Percentiles rank a stretch among this genome's conserved stretches.
phyloP scores from a whole-genome alignment of 1,140 invertebrate species.

The Drosophila busckii region DNA sequence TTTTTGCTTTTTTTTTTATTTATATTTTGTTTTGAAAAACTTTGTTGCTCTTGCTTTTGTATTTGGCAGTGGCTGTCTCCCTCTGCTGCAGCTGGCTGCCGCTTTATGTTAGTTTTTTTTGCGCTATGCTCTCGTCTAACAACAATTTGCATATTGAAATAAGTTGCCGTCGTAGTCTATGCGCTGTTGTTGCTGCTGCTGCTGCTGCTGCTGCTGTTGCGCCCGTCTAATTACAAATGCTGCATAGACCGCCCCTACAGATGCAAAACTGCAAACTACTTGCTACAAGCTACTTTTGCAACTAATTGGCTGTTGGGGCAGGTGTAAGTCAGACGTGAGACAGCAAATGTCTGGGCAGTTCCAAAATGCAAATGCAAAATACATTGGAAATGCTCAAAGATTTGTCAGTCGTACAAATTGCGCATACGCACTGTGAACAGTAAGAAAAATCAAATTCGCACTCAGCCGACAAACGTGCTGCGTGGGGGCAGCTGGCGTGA shows the following conservation, averaged over 20 bases:
- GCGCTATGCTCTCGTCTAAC: conserved; percentile 26
- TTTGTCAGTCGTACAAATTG: conserved; percentile 51
- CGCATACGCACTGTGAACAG: conserved; percentile 32
- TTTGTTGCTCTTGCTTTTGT: conserved; percentile 10
- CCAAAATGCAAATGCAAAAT: conserved; percentile 36
- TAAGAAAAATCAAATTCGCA: conserved; percentile 33
- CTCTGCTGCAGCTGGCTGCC: conserved; percentile 20
- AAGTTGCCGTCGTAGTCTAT: conserved; percentile 14
- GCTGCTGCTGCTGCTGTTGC: conserved; percentile 17
- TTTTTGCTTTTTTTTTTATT: conserved; percentile 40
- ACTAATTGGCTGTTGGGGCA: conserved; percentile 43
- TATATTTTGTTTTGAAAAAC: conserved; percentile 16
- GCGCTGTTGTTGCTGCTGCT: background rate
- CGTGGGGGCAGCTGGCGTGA: conserved; percentile 58
- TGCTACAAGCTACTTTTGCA: conserved; percentile 32
- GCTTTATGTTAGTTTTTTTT: conserved; percentile 30
- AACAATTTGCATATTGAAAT: conserved; percentile 50
- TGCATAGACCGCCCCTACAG: conserved; percentile 16
- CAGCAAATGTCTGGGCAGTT: conserved; percentile 27
- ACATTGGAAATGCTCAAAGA: conserved; percentile 40
- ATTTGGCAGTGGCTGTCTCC: conserved; percentile 24
- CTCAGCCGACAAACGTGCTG: conserved; percentile 31
- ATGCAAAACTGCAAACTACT: conserved; percentile 13
- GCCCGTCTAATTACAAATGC: conserved; percentile 41
- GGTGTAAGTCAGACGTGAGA: conserved; percentile 26